A percentile compares a stretch with the other conserved stretches of the same genome.
phyloP scores from a whole-genome alignment of 2,113 vertebrate genomes.

The Nyctereutes procyonoides region DNA sequence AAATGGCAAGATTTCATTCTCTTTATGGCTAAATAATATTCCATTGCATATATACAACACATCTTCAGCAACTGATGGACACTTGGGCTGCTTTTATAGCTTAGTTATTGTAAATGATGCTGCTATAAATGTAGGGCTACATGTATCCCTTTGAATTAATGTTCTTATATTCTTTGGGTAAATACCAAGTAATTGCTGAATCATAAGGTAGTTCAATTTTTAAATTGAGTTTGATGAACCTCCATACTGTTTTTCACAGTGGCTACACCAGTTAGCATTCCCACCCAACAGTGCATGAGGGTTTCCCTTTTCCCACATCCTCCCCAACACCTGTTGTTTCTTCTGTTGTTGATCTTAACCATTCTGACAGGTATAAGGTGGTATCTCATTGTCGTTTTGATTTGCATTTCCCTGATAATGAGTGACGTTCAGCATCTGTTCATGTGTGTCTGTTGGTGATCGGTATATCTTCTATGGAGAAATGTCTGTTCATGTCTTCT shows the following conservation, averaged over 20 bases:
- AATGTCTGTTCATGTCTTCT: neutral
- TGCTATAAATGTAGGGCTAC: neutral
- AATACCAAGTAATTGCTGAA: neutral
- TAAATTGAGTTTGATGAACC: neutral
- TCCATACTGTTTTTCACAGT: neutral
- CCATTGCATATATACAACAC: neutral
- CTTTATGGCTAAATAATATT: neutral
- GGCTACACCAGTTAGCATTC: neutral
- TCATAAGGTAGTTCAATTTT: neutral
- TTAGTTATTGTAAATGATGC: neutral
- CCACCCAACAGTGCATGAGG: neutral
- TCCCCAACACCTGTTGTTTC: neutral
- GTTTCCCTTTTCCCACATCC: neutral
- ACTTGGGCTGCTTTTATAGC: neutral
- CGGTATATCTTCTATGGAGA: neutral
- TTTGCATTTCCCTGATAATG: neutral
- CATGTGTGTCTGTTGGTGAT: neutral
- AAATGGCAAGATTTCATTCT: neutral
- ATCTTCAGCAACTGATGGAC: neutral
- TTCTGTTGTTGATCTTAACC: neutral
- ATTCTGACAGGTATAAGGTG: neutral
- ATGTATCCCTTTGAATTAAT: neutral
- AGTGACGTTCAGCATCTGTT: neutral
- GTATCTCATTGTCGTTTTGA: neutral
- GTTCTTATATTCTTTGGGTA: neutral